Conservation (phyloP, 2,888 invertebrate species). For the Zygogramma bicolorata region DNA sequence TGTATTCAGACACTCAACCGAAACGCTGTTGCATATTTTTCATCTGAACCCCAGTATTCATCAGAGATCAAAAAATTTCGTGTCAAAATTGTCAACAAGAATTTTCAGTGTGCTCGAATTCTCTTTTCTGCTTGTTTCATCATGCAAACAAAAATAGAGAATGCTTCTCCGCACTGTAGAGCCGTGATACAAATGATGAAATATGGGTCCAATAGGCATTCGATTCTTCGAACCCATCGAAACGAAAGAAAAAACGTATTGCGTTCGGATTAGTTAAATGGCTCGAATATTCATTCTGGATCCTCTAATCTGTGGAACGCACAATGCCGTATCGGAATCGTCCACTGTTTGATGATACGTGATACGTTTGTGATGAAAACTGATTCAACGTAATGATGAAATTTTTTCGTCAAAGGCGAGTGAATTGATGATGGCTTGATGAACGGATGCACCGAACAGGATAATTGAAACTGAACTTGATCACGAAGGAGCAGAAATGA, state of each 20-base stretch:
- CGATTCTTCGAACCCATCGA: slow-evolving; percentile 4
- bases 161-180: not conserved
- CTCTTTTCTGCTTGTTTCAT: not conserved
- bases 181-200: slow-evolving; percentile 11
- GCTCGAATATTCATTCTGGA: slow-evolving; percentile 16
- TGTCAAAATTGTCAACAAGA: not conserved
- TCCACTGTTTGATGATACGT: not conserved
- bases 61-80: no score
- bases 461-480: no score
- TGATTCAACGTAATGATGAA: no score
- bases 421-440: not conserved
- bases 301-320: slow-evolving; percentile 2
- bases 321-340: not conserved
- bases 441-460: not conserved
- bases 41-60: no score
- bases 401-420: no score
- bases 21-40: no score
- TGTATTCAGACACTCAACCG: no score
- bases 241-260: slow-evolving; percentile 13
- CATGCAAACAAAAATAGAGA: not conserved
- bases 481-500: no score
- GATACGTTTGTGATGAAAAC: not conserved
- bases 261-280: slow-evolving; percentile 12
- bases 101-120: not conserved
- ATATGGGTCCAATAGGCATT: not conserved